Evolutionary conservation across 2,888 invertebrate species (phyloP).

Genomic region (Chloromyia formosa): DNA sequence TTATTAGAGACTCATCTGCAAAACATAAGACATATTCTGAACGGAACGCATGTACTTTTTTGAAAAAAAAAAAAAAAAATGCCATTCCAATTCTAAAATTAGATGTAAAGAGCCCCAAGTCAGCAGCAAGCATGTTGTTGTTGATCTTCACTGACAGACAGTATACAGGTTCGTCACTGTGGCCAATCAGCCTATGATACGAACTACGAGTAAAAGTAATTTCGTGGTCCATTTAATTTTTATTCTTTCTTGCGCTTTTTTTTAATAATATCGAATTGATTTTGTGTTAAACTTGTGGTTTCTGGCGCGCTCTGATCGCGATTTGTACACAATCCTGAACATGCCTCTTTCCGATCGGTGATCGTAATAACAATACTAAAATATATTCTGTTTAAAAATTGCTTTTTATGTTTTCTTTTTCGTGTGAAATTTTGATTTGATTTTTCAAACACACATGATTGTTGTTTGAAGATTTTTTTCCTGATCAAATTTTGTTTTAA

Average conservation of each 20-base stretch:
- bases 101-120: conserved; percentile 13
- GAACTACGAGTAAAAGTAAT: neutral
- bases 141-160: conserved; percentile 28
- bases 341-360: neutral
- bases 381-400: neutral
- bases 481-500: neutral
- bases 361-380: neutral
- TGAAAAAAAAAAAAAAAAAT: conserved; percentile 11
- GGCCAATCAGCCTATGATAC: conserved; percentile 24
- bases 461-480: neutral
- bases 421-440: no score
- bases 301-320: neutral
- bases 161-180: conserved; percentile 20
- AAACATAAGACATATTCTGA: no score
- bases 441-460: neutral
- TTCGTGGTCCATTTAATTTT: no score
- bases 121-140: neutral
- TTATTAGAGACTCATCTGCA: no score
- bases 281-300: no score
- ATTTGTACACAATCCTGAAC: neutral
- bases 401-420: neutral
- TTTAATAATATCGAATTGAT: no score
- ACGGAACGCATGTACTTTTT: neutral
- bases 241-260: no score
- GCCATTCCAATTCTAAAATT: conserved; percentile 9